phyloP scores from a whole-genome alignment of 2,113 vertebrate genomes.

The Amazona guildingii region DNA sequence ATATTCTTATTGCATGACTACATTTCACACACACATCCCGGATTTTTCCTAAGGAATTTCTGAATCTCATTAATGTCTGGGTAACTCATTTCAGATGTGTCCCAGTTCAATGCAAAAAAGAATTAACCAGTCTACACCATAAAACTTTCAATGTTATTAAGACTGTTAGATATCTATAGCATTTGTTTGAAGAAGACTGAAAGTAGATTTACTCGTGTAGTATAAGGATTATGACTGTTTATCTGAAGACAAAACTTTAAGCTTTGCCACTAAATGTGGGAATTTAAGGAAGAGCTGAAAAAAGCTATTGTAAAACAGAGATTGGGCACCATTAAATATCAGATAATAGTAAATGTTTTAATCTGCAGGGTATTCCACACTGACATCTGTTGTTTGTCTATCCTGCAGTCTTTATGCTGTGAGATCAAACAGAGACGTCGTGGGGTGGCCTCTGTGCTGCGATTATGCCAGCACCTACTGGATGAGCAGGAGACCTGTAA shows the following conservation, averaged over 20 bases:
- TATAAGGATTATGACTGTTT: not conserved
- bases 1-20: not conserved
- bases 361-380: not conserved
- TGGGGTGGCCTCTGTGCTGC: constrained; percentile 89
- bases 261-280: not conserved
- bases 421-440: constrained; percentile 89
- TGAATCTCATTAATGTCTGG: not conserved
- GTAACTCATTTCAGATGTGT: constrained; percentile 22
- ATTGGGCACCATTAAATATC: not conserved
- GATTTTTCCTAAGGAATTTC: constrained; percentile 18
- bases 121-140: not conserved
- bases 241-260: not conserved
- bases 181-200: constrained; percentile 26
- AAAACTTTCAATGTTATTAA: constrained; percentile 2
- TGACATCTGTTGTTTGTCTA: constrained; percentile 32
- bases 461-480: constrained; percentile 92
- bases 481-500: constrained; percentile 85
- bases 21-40: not conserved
- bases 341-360: not conserved
- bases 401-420: constrained; percentile 84
- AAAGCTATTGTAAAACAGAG: not conserved
- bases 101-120: not conserved
- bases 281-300: not conserved
- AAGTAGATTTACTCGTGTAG: not conserved
- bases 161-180: not conserved